Conservation (phyloP, 2,113 vertebrate species). For the Passer domesticus region DNA sequence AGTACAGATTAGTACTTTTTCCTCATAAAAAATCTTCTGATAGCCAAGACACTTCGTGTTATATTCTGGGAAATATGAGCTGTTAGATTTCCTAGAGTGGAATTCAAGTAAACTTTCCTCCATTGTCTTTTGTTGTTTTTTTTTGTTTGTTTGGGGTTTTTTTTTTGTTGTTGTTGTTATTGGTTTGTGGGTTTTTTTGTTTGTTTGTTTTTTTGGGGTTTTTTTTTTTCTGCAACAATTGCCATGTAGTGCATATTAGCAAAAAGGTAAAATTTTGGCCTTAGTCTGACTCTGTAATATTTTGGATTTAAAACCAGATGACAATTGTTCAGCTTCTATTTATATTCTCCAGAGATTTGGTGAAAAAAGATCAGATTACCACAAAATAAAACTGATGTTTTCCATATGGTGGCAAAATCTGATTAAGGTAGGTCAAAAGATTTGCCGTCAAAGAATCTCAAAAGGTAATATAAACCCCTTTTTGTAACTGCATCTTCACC, state of each 20-base stretch:
- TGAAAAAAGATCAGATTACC: neutral
- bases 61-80: neutral
- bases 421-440: neutral
- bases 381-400: neutral
- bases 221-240: neutral
- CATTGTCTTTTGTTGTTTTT: too few species aligned
- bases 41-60: neutral
- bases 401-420: neutral
- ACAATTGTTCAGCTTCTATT: neutral
- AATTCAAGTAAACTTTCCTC: neutral
- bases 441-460: neutral
- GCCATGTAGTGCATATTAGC: neutral
- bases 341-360: neutral
- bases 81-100: neutral
- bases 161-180: neutral
- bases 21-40: neutral
- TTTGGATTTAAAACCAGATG: neutral
- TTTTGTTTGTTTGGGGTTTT: neutral
- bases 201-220: neutral
- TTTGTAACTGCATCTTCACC: neutral
- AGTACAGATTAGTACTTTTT: neutral
- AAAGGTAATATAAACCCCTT: neutral
- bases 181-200: too few species aligned
- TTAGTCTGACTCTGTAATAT: neutral
- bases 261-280: neutral